Conservation (phyloP, 2,113 vertebrate species). For the Ochotona curzoniae region DNA sequence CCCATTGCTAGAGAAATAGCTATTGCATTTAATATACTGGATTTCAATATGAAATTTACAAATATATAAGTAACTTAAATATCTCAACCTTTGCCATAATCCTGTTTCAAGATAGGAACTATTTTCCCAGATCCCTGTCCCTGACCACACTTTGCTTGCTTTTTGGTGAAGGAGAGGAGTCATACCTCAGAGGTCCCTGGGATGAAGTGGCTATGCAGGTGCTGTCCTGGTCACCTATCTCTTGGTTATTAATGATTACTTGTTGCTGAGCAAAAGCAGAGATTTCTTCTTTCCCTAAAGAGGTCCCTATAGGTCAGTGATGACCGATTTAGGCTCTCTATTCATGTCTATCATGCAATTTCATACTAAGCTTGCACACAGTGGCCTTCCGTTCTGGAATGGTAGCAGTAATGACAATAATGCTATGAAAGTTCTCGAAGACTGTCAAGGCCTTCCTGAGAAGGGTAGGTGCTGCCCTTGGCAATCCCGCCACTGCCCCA, state of each 20-base stretch:
- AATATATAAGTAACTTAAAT: neutral
- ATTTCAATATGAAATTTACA: neutral
- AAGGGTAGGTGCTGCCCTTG: neutral
- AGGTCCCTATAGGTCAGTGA: neutral
- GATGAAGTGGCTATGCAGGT: neutral
- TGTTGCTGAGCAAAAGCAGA: neutral
- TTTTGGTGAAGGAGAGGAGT: neutral
- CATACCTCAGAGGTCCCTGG: neutral
- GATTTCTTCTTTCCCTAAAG: constrained; percentile 7
- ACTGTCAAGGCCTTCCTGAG: neutral
- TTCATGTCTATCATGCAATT: neutral
- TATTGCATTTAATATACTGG: neutral
- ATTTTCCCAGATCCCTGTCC: neutral
- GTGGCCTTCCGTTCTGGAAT: neutral
- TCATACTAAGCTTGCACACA: neutral
- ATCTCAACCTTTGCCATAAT: constrained; percentile 13
- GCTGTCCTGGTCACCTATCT: neutral
- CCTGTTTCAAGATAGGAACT: neutral
- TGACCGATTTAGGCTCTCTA: neutral
- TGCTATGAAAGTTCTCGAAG: neutral
- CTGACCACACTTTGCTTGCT: neutral
- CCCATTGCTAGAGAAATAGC: constrained; percentile 28
- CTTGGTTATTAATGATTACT: constrained; percentile 30
- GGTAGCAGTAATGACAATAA: neutral
- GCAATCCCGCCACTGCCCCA: neutral